Evolutionary conservation across 2,797 vertebrate genomes (phyloP), one percentile per base, ranked within the genome.

Genomic region (Sus cebifrons): DNA sequence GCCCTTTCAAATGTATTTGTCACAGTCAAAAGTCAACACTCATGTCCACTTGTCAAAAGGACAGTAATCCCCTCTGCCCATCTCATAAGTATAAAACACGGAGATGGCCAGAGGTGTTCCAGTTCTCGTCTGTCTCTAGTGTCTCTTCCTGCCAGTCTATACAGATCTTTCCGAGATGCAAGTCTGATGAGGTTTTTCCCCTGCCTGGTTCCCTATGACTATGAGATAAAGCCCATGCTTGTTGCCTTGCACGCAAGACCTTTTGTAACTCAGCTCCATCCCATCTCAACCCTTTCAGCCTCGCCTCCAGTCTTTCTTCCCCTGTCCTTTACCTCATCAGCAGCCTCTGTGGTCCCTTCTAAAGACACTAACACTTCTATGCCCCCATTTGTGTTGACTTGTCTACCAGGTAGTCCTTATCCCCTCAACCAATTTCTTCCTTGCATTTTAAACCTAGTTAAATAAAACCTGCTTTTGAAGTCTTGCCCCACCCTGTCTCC

Each of bases 401-500:
- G 44, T 15, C 75, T 56, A 2, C 71, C 49, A 21, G 9, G 49
- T 20, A 16, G 18, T 73, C 68, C 49, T 85, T 74, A 67, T 40
- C 36, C 9, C 6, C 12, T 32, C 58, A 6, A 8, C 44, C 79
- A 10, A 29, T 73, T 71, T 84, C 23, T 49, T 71, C 12, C 25
- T n/a, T 83, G 36, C 1, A 9, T 52, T 68, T 81, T 75, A 44
- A 67, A 88, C 23, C 15, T 8, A 1, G 40, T 86, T 91, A 77
- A 52, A 44, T n/a, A 56, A 79, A 74, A 56, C 32, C 32, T 95
- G 5, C 40, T 89, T 65, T 52, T 54, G 58, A 70, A 68, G n/a
- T 84, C 56, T 89, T 74, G n/a, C 40, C 40, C 18, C 36, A 60
- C 21, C 11, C n/a, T 44, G 1, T 78, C 29, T 87, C 71, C n/a